Evolutionary conservation across 2,113 vertebrate genomes (phyloP), one percentile per base, ranked within the genome.

Genomic region (Aramus guarauna): DNA sequence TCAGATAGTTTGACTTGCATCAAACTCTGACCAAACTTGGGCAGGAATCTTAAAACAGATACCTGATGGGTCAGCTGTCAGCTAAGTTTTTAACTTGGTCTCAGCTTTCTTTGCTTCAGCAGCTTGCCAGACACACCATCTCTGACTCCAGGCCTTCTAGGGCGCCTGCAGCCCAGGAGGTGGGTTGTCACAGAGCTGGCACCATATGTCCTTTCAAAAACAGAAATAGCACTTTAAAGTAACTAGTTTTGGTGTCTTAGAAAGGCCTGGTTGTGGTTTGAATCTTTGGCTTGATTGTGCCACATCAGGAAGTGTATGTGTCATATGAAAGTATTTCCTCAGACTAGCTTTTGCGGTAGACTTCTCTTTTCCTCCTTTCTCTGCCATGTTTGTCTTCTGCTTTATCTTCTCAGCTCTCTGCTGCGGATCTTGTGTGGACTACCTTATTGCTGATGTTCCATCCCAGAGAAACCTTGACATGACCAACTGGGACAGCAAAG

Each of bases 1-100:
- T 74, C 0, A 0, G 11, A 4, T 88, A 0, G 0, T 66, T 81
- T 63, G 45, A 73, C 48, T 79, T 73, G 26, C 13, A 3, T 47
- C 48, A 64, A 88, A 43, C 41, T 71, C 47, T 22, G 26, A 55
- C 34, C 26, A 43, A 47, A 36, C 30, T 85, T 3, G 0, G 39
- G 27, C 67, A 69, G 63, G 50, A 86, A 11, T 74, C 37, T 80
- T 82, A 41, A 15, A 58, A 62, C 9, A 24, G 48, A 14, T 34
- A 36, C 23, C 24, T 41, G 43, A 20, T 27, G 56, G 64, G 6
- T 79, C 47, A 68, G 39, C 56, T 29, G 1, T 68, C 23, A 16
- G 26, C 26, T 6, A 14, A 7, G 19, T 15, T n/a, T 47, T 58
- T 53, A 71, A n/a, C 45, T 26, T 41, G 3, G 2, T 47, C 39